Evolutionary conservation across 2,888 invertebrate genomes (phyloP), one percentile per base, ranked within the genome.

Genomic region (Drosophila antonietae): DNA sequence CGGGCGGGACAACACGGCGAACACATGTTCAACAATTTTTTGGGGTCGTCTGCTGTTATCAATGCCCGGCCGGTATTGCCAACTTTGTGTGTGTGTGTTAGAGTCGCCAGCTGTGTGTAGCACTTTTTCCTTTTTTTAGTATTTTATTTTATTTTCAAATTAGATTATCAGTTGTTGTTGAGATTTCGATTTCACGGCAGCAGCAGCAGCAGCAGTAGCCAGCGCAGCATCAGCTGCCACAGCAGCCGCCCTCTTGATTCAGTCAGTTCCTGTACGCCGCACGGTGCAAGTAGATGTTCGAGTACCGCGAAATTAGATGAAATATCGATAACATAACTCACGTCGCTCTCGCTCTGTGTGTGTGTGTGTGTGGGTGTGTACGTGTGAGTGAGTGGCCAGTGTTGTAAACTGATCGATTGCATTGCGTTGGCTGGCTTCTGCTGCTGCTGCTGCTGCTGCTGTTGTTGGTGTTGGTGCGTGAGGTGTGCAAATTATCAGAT

Each of bases 201-300:
- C 39, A 31, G 49, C 82, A 70, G 72, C 39, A 31, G 49, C 33
- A n/a, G 31, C 31, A 51, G 51, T 8, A 37, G 52, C 52, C 15
- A 37, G 52, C 52, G 37, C 52, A 56, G 55, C 85, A 74, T 56
- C 72, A 52, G 70, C 73, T 65, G 78, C 78, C 63, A 41, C 53
- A 47, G 41, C 68, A 63, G 72, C 70, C 68, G 74, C 51, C 56
- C 56, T 39, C 51, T 56, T 59, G 57, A 43, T 80, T 86, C 74
- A 88, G 90, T 85, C 87, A 86, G 86, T 86, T 86, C 86, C 86
- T 86, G 90, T 80, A 70, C 84, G 89, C 72, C 87, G 79, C 73
- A 66, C 79, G 83, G 90, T 88, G 88, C 76, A 69, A 80, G 86
- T 73, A 77, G 52, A 28, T 64, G 44, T 39, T 44, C 69, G 75